Percentiles rank a stretch among this genome's conserved stretches.
Conservation (phyloP, 1,140 invertebrate genomes). For the Asobara japonica region DNA sequence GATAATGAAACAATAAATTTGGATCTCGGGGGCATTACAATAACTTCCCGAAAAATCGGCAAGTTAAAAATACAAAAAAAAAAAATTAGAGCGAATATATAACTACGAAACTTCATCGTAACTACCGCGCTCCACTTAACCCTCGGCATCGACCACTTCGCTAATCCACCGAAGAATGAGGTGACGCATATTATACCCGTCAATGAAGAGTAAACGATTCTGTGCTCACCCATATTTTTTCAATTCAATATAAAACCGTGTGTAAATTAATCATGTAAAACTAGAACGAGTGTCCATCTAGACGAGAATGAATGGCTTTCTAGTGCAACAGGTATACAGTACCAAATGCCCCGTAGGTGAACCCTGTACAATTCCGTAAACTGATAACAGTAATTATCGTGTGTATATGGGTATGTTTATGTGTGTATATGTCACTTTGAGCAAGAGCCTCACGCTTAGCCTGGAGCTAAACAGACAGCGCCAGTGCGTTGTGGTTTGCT, state of each 20-base stretch:
- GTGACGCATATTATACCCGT: neutral
- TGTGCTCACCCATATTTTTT: too few relatives aligned
- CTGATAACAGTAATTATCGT: conserved; percentile 62
- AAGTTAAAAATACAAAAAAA: too few relatives aligned
- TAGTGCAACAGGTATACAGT: conserved; percentile 55
- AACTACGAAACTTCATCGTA: too few relatives aligned
- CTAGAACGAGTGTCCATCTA: conserved; percentile 17
- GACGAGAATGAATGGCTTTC: conserved; percentile 42
- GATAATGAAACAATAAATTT: too few relatives aligned
- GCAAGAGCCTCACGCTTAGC: conserved; percentile 42
- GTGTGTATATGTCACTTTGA: conserved; percentile 52
- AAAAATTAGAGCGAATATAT: too few relatives aligned
- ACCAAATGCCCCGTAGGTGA: neutral
- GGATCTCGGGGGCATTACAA: too few relatives aligned
- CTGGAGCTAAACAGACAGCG: conserved; percentile 17
- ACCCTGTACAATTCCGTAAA: conserved; percentile 41
- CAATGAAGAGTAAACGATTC: neutral
- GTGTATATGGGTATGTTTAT: conserved; percentile 22
- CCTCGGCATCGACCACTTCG: too few relatives aligned
- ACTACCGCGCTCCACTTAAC: too few relatives aligned
- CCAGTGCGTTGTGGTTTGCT: conserved; percentile 8
- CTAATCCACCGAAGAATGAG: too few relatives aligned
- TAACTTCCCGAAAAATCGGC: too few relatives aligned
- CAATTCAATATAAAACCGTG: conserved; percentile 1
- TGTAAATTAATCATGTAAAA: neutral